phyloP scores from a whole-genome alignment of 2,797 vertebrate genomes.

The Squalus acanthias region DNA sequence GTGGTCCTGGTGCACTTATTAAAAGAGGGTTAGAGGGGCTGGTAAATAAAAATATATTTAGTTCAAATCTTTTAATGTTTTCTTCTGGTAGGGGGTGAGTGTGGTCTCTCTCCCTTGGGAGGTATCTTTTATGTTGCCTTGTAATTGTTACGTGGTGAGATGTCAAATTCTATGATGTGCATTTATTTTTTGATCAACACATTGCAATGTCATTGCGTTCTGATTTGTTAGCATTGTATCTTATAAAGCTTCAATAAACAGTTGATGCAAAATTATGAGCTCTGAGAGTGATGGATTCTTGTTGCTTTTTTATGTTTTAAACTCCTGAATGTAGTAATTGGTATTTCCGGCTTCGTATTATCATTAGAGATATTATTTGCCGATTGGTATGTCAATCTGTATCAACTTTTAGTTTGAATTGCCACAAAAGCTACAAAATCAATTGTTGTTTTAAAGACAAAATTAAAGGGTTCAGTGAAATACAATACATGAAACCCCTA shows the following conservation, averaged over 20 bases:
- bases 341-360: neutral
- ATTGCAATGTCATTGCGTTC: neutral
- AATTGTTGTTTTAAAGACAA: neutral
- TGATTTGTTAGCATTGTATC: neutral
- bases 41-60: neutral
- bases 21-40: neutral
- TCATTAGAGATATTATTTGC: neutral
- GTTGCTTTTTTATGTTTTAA: neutral
- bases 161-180: too few species aligned
- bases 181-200: neutral
- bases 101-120: neutral
- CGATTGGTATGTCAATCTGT: neutral
- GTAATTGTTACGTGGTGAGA: neutral
- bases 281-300: neutral
- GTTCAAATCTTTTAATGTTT: neutral
- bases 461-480: neutral
- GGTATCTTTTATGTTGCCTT: neutral
- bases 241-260: conserved; percentile 9
- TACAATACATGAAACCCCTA: neutral
- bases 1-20: neutral
- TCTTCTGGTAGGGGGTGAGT: neutral
- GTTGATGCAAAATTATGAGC: neutral
- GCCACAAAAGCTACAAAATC: neutral
- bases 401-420: too few species aligned
- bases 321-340: neutral